Conservation (phyloP, 1,140 invertebrate genomes). For the Orius laevigatus region DNA sequence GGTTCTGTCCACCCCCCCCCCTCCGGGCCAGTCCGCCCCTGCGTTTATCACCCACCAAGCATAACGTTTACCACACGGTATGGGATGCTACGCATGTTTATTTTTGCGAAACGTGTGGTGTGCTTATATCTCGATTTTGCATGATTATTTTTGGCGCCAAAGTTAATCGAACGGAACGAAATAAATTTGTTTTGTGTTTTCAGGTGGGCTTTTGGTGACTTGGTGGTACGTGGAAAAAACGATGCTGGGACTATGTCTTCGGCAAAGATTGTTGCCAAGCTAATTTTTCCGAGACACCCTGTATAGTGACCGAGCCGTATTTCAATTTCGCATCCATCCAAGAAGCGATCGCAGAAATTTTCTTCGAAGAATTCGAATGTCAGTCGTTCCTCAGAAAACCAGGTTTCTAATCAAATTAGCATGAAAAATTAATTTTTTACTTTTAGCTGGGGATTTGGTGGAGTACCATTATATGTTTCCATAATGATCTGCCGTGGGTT, state of each 20-base stretch:
- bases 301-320: constrained; percentile 86
- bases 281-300: constrained; percentile 54
- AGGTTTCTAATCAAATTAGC: constrained; percentile 28
- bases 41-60: too few species aligned
- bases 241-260: constrained; percentile 92
- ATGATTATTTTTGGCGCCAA: too few species aligned
- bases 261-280: constrained; percentile 73
- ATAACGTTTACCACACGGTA: too few species aligned
- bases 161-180: too few species aligned
- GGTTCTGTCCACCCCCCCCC: too few species aligned
- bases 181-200: constrained; percentile 16
- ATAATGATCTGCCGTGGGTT: too few species aligned
- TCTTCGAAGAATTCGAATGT: constrained; percentile 96
- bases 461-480: constrained; percentile 37
- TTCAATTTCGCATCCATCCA: constrained; percentile 88
- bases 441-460: constrained; percentile 33
- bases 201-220: constrained; percentile 87
- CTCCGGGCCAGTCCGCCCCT: too few species aligned
- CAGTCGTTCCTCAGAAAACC: constrained; percentile 67
- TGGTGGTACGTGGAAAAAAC: constrained; percentile 91
- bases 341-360: constrained; percentile 85
- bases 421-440: constrained; percentile 11
- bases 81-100: too few species aligned
- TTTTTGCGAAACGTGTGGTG: too few species aligned
- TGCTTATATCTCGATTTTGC: too few species aligned